Evolutionary conservation across 2,888 invertebrate species (phyloP).

Genomic region (Oxytorus armatus): DNA sequence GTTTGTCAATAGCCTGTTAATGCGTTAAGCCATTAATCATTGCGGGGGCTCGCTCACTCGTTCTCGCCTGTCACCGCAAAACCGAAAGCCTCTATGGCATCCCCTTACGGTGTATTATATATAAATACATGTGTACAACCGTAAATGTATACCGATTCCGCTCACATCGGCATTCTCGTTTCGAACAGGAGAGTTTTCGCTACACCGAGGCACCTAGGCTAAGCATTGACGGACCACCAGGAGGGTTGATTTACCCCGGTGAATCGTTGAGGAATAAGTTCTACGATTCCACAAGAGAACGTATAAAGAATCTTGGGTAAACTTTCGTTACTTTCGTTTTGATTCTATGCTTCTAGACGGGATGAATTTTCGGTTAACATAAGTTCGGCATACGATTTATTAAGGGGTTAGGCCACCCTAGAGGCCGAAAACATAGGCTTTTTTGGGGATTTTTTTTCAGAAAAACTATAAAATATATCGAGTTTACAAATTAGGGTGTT

Average conservation of each 20-base stretch:
- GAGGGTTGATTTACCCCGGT: conserved; percentile 16
- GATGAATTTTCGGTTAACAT: too few relatives aligned
- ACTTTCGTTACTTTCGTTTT: not conserved
- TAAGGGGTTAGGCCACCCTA: too few relatives aligned
- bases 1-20: conserved; percentile 85
- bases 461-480: too few relatives aligned
- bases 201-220: conserved; percentile 1
- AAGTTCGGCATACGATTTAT: too few relatives aligned
- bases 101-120: conserved; percentile 60
- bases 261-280: conserved; percentile 4
- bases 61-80: conserved; percentile 78
- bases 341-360: too few relatives aligned
- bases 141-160: not conserved
- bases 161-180: conserved; percentile 8
- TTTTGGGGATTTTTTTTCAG: too few relatives aligned
- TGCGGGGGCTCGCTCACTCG: conserved; percentile 77
- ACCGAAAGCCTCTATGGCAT: conserved; percentile 73
- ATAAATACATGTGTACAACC: not conserved
- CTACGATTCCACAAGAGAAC: not conserved
- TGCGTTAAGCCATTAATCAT: conserved; percentile 85
- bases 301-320: not conserved
- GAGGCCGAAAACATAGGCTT: too few relatives aligned
- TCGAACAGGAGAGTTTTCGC: conserved; percentile 4
- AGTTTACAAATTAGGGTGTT: too few relatives aligned
- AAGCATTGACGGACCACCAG: conserved; percentile 26